Conservation (phyloP, 2,888 invertebrate species). For the Palloptera scutellata region DNA sequence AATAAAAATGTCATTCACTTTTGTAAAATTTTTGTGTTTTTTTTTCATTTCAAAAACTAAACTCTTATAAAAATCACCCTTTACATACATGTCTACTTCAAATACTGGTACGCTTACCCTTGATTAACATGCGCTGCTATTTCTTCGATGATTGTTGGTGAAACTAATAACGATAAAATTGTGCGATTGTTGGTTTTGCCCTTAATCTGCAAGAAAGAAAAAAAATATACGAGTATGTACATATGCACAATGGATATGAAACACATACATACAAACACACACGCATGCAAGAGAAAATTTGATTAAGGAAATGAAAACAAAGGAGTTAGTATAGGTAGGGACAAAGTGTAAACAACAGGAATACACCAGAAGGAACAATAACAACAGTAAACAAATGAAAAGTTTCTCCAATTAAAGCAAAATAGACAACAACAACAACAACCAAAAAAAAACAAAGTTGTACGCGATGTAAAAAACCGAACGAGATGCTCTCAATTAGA, state of each 20-base stretch:
- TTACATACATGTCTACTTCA: too few relatives aligned
- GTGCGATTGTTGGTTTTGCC: slow-evolving; percentile 90
- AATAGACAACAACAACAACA: slow-evolving; percentile 36
- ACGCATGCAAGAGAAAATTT: slow-evolving; percentile 11
- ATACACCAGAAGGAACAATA: slow-evolving; percentile 32
- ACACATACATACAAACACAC: slow-evolving; percentile 6
- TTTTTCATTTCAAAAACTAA: too few relatives aligned
- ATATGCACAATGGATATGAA: too few relatives aligned
- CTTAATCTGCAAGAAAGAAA: slow-evolving; percentile 57
- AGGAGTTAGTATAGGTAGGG: slow-evolving; percentile 1
- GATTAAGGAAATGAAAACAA: slow-evolving; percentile 6
- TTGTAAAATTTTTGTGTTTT: too few relatives aligned
- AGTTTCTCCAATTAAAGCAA: slow-evolving; percentile 55
- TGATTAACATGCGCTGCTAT: slow-evolving; percentile 66
- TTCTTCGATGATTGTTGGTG: slow-evolving; percentile 73
- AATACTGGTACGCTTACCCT: slow-evolving; percentile 55
- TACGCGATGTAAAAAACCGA: not conserved
- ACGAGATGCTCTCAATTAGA: slow-evolving; percentile 51
- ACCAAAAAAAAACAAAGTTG: not conserved
- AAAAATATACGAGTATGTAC: too few relatives aligned
- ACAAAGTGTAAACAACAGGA: slow-evolving; percentile 10
- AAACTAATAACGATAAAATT: slow-evolving; percentile 85
- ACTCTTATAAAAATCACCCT: too few relatives aligned
- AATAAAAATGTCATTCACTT: too few relatives aligned
- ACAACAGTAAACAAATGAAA: slow-evolving; percentile 38